Evolutionary conservation across 1,140 invertebrate species (phyloP).

Genomic region (Pissodes strobi): DNA sequence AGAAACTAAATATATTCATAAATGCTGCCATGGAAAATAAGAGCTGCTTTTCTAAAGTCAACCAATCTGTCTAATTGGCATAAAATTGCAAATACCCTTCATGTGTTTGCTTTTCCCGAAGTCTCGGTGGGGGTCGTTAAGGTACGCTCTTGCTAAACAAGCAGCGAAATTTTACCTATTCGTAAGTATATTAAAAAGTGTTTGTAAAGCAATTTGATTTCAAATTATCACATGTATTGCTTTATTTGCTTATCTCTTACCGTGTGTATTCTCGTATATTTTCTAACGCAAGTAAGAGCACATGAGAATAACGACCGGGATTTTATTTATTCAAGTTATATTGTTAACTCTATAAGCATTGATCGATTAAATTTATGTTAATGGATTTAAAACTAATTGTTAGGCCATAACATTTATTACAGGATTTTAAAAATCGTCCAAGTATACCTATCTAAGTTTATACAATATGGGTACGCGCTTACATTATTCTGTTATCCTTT

Average conservation of each 20-base stretch:
- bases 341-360: too few relatives aligned
- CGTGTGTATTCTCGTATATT: too few relatives aligned
- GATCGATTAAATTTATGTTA: too few relatives aligned
- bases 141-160: constrained; percentile 17
- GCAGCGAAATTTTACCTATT: constrained; percentile 21
- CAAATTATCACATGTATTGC: background rate
- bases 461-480: too few relatives aligned
- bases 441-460: too few relatives aligned
- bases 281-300: too few relatives aligned
- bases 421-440: too few relatives aligned
- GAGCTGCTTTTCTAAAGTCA: constrained; percentile 23
- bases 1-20: constrained; percentile 4
- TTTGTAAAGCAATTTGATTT: constrained; percentile 16
- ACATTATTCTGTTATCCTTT: too few relatives aligned
- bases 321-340: too few relatives aligned
- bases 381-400: too few relatives aligned
- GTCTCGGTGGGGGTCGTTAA: constrained; percentile 21
- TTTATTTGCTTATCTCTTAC: background rate
- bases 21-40: constrained; percentile 2
- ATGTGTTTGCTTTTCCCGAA: constrained; percentile 27
- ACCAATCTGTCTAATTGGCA: constrained; percentile 30
- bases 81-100: constrained; percentile 31
- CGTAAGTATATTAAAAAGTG: constrained; percentile 10
- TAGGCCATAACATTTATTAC: too few relatives aligned
- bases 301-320: too few relatives aligned